Conservation (phyloP, 2,888 invertebrate species). For the Pediacus dermestoides region DNA sequence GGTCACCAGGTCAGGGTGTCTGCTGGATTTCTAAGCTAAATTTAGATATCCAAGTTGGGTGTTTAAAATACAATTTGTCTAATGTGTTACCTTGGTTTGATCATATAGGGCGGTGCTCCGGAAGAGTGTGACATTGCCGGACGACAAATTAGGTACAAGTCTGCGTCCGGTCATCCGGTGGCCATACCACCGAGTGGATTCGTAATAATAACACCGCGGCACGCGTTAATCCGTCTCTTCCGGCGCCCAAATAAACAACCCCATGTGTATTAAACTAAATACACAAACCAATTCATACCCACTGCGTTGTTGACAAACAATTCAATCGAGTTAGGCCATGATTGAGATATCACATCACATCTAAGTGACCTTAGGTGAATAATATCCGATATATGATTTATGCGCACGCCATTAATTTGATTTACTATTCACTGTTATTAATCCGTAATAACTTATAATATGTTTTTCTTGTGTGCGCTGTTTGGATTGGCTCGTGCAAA, state of each 20-base stretch:
- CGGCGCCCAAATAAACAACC: no score
- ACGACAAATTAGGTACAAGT: slow-evolving; percentile 29
- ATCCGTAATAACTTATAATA: slow-evolving; percentile 1
- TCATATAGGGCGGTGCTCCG: slow-evolving; percentile 27
- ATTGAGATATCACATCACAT: no score
- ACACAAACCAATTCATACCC: no score
- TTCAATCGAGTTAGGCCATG: no score
- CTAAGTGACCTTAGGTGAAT: no score
- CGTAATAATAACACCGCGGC: slow-evolving; percentile 18
- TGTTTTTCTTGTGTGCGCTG: background rate
- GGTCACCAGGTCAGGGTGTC: slow-evolving; percentile 36
- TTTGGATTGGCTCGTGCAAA: slow-evolving; percentile 4
- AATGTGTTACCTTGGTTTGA: slow-evolving; percentile 31
- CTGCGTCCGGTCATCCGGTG: slow-evolving; percentile 23
- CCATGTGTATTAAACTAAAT: no score
- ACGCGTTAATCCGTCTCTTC: slow-evolving; percentile 21
- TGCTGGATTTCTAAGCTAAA: no score
- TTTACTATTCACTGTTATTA: background rate
- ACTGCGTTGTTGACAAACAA: no score
- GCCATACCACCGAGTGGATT: no score
- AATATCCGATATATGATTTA: no score
- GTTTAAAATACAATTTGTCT: slow-evolving; percentile 20
- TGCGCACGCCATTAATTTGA: no score
- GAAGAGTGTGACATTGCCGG: slow-evolving; percentile 29
- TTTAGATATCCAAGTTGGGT: no score